phyloP scores from a whole-genome alignment of 1,140 invertebrate species.

The Parasteatoda tepidariorum region DNA sequence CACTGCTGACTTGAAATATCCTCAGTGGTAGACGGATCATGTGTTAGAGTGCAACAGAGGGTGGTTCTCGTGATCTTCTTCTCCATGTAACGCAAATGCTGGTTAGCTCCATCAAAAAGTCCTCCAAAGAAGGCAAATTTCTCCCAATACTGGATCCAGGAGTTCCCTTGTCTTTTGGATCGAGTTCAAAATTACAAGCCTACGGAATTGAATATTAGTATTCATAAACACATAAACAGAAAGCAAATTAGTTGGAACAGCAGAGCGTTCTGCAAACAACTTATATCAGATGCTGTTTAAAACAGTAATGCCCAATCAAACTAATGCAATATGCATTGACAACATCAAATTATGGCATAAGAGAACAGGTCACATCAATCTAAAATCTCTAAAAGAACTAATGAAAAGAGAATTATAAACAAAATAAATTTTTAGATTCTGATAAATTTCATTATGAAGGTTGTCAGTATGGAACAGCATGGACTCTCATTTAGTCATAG shows the following conservation, averaged over 20 bases:
- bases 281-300: slow-evolving; percentile 17
- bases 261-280: not conserved
- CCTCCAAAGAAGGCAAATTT: too few species aligned
- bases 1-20: too few species aligned
- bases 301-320: not conserved
- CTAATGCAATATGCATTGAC: not conserved
- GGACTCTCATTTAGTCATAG: not conserved
- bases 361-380: slow-evolving; percentile 30
- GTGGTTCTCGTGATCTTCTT: too few species aligned
- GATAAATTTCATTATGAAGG: slow-evolving; percentile 19
- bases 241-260: slow-evolving; percentile 1
- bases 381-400: not conserved
- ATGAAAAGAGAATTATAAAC: slow-evolving; percentile 13
- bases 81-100: too few species aligned
- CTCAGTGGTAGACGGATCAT: too few species aligned
- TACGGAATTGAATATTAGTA: too few species aligned
- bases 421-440: not conserved
- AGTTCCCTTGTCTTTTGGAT: too few species aligned
- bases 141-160: too few species aligned
- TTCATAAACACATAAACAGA: too few species aligned
- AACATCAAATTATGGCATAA: slow-evolving; percentile 42
- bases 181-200: too few species aligned
- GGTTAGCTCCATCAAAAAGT: too few species aligned
- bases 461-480: not conserved
- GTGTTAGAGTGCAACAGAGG: too few species aligned